Evolutionary conservation across 2,113 vertebrate genomes (phyloP).

Genomic region (Poecile atricapillus): DNA sequence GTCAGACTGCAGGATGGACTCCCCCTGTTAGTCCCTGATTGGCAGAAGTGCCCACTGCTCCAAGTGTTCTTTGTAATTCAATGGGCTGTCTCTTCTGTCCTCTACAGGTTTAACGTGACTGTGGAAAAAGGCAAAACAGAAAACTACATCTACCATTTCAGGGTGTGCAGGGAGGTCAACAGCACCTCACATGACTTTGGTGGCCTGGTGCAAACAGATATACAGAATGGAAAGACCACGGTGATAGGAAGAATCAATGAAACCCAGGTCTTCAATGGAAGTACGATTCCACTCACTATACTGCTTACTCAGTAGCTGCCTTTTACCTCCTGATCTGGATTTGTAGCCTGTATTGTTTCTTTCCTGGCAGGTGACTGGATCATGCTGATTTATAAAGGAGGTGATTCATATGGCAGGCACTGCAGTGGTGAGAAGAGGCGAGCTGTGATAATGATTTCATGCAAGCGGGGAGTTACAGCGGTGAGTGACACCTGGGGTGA

Average conservation of each 20-base stretch:
- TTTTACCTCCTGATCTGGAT: background rate
- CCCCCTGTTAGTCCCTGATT: background rate
- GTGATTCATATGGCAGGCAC: constrained; percentile 78
- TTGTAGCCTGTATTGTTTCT: background rate
- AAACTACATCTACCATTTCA: constrained; percentile 81
- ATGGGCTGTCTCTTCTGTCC: background rate
- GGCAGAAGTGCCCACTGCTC: background rate
- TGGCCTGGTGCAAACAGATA: constrained; percentile 80
- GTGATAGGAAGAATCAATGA: constrained; percentile 81
- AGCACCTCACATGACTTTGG: constrained; percentile 56
- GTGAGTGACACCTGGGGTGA: constrained; percentile 66
- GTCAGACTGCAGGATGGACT: background rate
- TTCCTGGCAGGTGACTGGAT: constrained; percentile 87
- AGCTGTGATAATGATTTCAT: constrained; percentile 91
- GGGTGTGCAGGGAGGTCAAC: constrained; percentile 83
- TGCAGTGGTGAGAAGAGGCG: constrained; percentile 79
- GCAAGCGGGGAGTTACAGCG: constrained; percentile 70
- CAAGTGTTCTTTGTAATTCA: background rate
- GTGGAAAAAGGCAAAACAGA: constrained; percentile 35
- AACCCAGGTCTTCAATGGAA: constrained; percentile 84
- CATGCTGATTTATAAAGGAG: constrained; percentile 85
- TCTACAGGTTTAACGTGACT: constrained; percentile 71
- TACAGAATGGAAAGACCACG: background rate
- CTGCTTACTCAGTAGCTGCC: background rate
- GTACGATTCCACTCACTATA: constrained; percentile 68